These are phyloP conservation scores for Mesorhabditis spiculigera DNA, from an alignment of 2,888 invertebrate genomes.

Conservation along the genomic window DNA sequence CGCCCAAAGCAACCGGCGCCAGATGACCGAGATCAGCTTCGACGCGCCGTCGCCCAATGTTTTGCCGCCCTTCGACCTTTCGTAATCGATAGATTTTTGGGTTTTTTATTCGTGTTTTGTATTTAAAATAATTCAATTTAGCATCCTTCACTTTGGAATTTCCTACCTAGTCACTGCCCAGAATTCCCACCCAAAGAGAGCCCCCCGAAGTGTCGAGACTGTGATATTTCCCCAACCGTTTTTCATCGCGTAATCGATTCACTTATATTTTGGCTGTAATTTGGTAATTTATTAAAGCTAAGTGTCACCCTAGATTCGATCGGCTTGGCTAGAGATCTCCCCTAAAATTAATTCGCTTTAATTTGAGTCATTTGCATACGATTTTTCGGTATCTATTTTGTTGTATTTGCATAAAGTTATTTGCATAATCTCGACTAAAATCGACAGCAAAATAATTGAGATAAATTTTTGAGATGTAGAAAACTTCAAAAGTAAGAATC, in stretches of 20 bases:
- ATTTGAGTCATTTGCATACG: not conserved
- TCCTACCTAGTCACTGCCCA: not conserved
- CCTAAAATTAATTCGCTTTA: not conserved
- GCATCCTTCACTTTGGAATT: not conserved
- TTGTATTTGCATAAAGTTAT: too few species aligned
- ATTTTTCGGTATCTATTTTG: not conserved
- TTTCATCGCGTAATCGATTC: not conserved
- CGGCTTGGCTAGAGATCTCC: too few species aligned
- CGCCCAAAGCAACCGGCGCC: not conserved
- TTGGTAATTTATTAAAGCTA: too few species aligned
- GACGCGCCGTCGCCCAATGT: not conserved
- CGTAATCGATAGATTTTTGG: not conserved
- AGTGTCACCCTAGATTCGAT: too few species aligned
- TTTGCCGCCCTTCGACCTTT: slow-evolving; percentile 1
- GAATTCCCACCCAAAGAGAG: not conserved
- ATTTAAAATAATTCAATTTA: not conserved
- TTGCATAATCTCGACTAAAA: too few species aligned
- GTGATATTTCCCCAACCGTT: not conserved
- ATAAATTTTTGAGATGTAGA: too few species aligned
- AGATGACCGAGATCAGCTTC: slow-evolving; percentile 6
- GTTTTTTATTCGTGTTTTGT: not conserved
- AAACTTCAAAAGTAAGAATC: too few species aligned
- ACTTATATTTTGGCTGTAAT: not conserved
- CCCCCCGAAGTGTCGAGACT: not conserved
- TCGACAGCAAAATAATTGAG: too few species aligned